A percentile compares a stretch with the other conserved stretches of the same genome.
phyloP scores from a whole-genome alignment of 2,888 invertebrate genomes.

The Drosophila imparisetae region DNA sequence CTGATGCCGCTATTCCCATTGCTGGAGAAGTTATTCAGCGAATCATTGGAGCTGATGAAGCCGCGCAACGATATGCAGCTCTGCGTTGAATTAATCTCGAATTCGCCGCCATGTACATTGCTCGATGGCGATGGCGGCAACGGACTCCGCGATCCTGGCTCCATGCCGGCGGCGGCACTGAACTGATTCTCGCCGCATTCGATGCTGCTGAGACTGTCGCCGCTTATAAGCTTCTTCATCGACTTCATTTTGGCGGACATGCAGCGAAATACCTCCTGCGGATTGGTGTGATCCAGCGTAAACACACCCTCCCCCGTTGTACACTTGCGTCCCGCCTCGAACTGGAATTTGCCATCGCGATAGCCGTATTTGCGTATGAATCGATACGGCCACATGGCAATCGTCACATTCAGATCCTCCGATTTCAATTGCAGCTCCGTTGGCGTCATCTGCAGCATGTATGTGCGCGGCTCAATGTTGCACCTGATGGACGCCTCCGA shows the following conservation, averaged over 20 bases:
- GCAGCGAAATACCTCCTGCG: slow-evolving; percentile 93
- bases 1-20: slow-evolving; percentile 51
- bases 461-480: slow-evolving; percentile 89
- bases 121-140: slow-evolving; percentile 88
- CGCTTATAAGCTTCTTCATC: slow-evolving; percentile 93
- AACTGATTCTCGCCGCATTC: slow-evolving; percentile 91
- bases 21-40: slow-evolving; percentile 79
- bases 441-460: slow-evolving; percentile 90
- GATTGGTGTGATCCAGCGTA: slow-evolving; percentile 91
- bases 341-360: slow-evolving; percentile 93
- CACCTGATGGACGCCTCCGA: slow-evolving; percentile 92
- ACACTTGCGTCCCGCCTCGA: slow-evolving; percentile 94
- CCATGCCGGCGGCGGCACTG: slow-evolving; percentile 90
- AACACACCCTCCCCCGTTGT: slow-evolving; percentile 94
- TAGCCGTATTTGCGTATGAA: slow-evolving; percentile 94
- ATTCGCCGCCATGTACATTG: slow-evolving; percentile 78
- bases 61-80: slow-evolving; percentile 81
- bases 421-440: slow-evolving; percentile 90
- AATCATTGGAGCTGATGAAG: slow-evolving; percentile 83
- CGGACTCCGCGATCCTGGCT: slow-evolving; percentile 92
- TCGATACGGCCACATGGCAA: slow-evolving; percentile 93
- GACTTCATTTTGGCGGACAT: slow-evolving; percentile 93
- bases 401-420: slow-evolving; percentile 87
- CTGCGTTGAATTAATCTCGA: slow-evolving; percentile 83
- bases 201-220: slow-evolving; percentile 87